These are phyloP conservation scores for Formica aserva DNA, from an alignment of 2,888 invertebrate genomes.

Conservation along the genomic window DNA sequence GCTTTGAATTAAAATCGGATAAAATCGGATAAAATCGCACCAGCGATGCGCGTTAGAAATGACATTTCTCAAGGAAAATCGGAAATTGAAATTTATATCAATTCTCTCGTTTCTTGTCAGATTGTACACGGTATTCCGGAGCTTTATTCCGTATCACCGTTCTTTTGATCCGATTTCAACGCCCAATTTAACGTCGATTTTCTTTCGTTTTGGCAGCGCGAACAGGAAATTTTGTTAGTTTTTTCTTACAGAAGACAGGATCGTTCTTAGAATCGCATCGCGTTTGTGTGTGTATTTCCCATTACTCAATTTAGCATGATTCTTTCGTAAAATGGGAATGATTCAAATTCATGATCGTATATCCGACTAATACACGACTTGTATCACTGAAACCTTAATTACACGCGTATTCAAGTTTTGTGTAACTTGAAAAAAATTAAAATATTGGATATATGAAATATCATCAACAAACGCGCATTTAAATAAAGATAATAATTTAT, in stretches of 20 bases:
- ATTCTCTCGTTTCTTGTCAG: background rate
- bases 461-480: background rate
- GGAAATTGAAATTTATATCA: conserved; percentile 27
- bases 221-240: background rate
- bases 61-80: conserved; percentile 30
- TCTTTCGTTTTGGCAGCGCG: background rate
- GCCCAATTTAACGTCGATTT: conserved; percentile 2
- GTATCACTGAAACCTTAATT: background rate
- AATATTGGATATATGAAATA: background rate
- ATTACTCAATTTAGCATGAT: background rate
- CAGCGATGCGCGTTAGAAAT: background rate
- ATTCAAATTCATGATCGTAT: background rate
- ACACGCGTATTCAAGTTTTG: no score
- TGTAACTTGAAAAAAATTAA: background rate
- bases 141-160: background rate
- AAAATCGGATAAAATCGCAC: conserved; percentile 38
- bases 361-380: background rate
- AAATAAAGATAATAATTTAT: conserved; percentile 23
- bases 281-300: background rate
- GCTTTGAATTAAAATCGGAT: conserved; percentile 33
- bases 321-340: background rate
- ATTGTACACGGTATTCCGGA: conserved; percentile 9
- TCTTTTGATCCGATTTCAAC: conserved; percentile 10
- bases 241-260: background rate
- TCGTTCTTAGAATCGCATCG: background rate